Conservation (phyloP, 2,113 vertebrate species). For the Calidris pugnax region DNA sequence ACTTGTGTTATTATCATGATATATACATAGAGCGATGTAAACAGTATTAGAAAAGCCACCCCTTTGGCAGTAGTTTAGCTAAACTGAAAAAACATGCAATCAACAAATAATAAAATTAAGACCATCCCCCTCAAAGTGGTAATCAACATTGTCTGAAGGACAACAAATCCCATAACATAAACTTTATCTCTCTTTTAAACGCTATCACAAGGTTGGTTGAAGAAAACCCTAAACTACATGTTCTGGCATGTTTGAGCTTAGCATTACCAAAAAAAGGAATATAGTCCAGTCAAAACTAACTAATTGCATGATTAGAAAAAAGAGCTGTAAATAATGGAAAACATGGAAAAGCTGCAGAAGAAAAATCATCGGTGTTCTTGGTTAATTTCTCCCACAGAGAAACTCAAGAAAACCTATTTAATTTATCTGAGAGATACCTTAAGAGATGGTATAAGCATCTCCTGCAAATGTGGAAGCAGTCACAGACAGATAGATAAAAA, state of each 20-base stretch:
- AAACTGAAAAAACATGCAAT: neutral
- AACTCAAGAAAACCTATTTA: neutral
- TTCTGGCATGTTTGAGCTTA: neutral
- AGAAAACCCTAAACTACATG: neutral
- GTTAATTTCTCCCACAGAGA: neutral
- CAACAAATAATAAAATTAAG: neutral
- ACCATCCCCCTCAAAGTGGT: neutral
- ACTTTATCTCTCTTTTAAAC: neutral
- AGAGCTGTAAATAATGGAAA: neutral
- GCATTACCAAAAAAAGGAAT: neutral
- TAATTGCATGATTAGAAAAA: neutral
- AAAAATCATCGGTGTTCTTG: neutral
- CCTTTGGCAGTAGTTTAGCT: neutral
- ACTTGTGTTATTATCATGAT: neutral
- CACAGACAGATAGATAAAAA: neutral
- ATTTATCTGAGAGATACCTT: neutral
- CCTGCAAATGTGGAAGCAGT: neutral
- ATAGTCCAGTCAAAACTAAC: neutral
- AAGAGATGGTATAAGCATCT: neutral
- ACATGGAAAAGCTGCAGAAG: neutral
- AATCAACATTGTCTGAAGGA: neutral
- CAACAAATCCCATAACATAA: neutral
- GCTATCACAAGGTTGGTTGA: neutral
- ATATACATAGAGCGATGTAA: neutral
- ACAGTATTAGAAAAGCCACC: neutral